Evolutionary conservation across 1,140 invertebrate genomes (phyloP), one percentile per base, ranked within the genome.

Genomic region (Campoletis sonorensis): DNA sequence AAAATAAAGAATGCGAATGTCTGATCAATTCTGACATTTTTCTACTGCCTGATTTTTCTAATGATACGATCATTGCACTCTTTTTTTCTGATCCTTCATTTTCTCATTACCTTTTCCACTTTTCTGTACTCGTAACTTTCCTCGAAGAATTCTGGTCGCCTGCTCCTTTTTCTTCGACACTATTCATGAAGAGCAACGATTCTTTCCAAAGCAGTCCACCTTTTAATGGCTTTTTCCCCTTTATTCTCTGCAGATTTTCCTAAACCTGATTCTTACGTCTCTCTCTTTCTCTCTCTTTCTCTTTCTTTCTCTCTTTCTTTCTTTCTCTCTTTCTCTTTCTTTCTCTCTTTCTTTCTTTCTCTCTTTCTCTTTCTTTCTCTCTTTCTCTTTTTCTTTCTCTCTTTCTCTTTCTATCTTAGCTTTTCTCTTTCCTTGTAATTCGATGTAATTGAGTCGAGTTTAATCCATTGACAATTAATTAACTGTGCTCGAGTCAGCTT

Each of bases 391-490:
- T 8, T 5, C 58, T 61, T 3, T 61, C 58, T 61, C 58, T 61
- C 58, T 61, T 4, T 61, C 67, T 7, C 33, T 80, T 45, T 51
- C 21, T 78, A 61, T 73, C 13, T 45, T 26, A 49, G 7, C 49
- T 1, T 54, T n/a, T 81, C 40, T 64, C 21, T 23, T n/a, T 61
- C 58, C 45, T 40, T 23, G 30, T 16, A 30, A 21, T 27, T 37
- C 18, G 77, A 79, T 81, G 61, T 80, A 84, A 86, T 85, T 49
- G 40, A 73, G 13, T 51, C 49, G 0, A 21, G 1, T 26, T 75
- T 75, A 75, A 54, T 75, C 26, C 72, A 75, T 75, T 49, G 70
- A 21, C 26, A 54, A 54, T 54, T 75, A 75, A 75, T 75, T 54
- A 75, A 75, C 72, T 15, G 23, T 30, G 72, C 72, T 54, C 33